Evolutionary conservation across 2,888 invertebrate species (phyloP).

Genomic region (Drosophila stalkeri): DNA sequence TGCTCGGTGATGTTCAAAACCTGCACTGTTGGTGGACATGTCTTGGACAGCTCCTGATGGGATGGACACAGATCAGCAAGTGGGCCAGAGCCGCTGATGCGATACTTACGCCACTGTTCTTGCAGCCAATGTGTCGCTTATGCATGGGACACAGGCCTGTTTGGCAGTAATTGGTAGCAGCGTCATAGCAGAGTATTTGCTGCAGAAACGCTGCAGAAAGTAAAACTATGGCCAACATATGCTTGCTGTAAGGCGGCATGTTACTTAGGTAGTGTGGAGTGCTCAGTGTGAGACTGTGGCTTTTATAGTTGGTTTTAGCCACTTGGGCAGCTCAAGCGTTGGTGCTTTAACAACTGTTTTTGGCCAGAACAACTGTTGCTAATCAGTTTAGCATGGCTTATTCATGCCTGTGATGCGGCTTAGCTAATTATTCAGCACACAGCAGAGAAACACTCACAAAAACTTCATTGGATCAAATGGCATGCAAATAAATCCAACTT

Average conservation of each 20-base stretch:
- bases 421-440: conserved; percentile 30
- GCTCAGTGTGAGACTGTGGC: not conserved
- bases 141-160: conserved; percentile 41
- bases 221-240: conserved; percentile 11
- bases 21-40: conserved; percentile 30
- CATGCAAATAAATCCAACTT: conserved; percentile 43
- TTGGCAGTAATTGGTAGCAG: conserved; percentile 53
- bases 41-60: conserved; percentile 33
- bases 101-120: conserved; percentile 59
- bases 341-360: conserved; percentile 55
- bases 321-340: conserved; percentile 14
- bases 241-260: conserved; percentile 39
- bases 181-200: conserved; percentile 16
- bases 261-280: conserved; percentile 23
- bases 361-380: conserved; percentile 49
- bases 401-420: conserved; percentile 28
- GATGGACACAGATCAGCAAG: conserved; percentile 11
- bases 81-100: not conserved
- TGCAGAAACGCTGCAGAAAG: conserved; percentile 23
- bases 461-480: conserved; percentile 51
- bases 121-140: conserved; percentile 65
- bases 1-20: conserved; percentile 47
- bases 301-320: conserved; percentile 37
- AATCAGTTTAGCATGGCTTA: conserved; percentile 26
- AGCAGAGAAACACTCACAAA: conserved; percentile 25